Evolutionary conservation across 2,888 invertebrate species (phyloP).

Genomic region (Apoda limacodes): DNA sequence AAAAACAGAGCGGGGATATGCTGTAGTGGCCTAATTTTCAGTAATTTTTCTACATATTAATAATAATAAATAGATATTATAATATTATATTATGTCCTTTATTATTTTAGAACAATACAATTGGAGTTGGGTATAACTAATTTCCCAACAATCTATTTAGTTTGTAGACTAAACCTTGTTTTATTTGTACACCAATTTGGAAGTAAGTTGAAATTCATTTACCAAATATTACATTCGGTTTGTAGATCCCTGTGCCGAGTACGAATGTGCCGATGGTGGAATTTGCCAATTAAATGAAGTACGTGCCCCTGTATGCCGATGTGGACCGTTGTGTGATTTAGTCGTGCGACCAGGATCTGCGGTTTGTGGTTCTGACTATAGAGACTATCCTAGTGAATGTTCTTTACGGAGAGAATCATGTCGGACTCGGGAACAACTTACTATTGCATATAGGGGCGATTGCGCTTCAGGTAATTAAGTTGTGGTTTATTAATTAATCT

Average conservation of each 20-base stretch:
- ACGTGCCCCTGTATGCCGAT: slow-evolving; percentile 82
- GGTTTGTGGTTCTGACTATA: slow-evolving; percentile 82
- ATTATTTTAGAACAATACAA: no score
- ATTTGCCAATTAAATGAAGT: slow-evolving; percentile 85
- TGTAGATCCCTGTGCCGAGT: slow-evolving; percentile 86
- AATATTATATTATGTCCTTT: no score
- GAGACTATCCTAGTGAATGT: slow-evolving; percentile 86
- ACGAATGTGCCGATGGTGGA: slow-evolving; percentile 82
- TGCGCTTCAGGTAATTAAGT: slow-evolving; percentile 83
- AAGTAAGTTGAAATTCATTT: no score
- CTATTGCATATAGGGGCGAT: slow-evolving; percentile 84
- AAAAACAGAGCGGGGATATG: slow-evolving; percentile 14
- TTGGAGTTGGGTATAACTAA: no score
- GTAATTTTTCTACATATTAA: no score
- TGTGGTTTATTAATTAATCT: no score
- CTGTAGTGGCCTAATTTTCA: no score
- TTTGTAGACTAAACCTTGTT: no score
- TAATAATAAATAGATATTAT: no score
- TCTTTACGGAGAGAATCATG: slow-evolving; percentile 84
- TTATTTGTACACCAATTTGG: no score
- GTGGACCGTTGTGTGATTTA: slow-evolving; percentile 82
- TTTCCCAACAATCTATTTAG: no score
- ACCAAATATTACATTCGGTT: no score
- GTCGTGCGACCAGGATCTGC: slow-evolving; percentile 75
- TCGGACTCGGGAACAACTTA: slow-evolving; percentile 76